Evolutionary conservation across 2,797 vertebrate species (phyloP).

Genomic region (Pangasius mekongensis): DNA sequence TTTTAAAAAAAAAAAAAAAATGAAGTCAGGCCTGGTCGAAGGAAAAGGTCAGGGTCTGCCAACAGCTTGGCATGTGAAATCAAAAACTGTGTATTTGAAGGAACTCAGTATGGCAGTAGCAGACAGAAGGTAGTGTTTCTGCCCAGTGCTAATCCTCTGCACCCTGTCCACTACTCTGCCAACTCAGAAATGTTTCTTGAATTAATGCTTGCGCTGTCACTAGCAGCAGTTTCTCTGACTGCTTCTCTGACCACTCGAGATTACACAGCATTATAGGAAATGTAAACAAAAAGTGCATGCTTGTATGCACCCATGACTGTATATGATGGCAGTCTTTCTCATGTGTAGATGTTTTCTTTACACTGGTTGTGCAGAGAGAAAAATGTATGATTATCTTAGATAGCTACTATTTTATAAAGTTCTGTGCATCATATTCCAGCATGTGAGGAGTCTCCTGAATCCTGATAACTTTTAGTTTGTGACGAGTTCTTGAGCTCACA

Average conservation of each 20-base stretch:
- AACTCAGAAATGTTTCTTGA: neutral
- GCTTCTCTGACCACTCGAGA: constrained; percentile 2
- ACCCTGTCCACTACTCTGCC: neutral
- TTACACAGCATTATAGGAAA: neutral
- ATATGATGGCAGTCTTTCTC: neutral
- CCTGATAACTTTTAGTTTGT: neutral
- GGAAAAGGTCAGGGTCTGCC: neutral
- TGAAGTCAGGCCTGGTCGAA: neutral
- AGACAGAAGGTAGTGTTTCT: neutral
- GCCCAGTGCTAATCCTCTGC: neutral
- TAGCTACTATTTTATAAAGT: neutral
- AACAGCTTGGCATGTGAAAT: neutral
- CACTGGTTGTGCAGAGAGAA: neutral
- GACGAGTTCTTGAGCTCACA: neutral
- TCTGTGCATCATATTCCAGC: neutral
- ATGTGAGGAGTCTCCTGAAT: neutral
- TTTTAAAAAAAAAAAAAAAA: neutral
- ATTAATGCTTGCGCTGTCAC: neutral
- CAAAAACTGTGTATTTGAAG: neutral
- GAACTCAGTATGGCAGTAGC: neutral
- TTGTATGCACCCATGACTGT: neutral
- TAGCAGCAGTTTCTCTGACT: neutral
- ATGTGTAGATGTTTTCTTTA: neutral
- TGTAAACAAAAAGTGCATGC: neutral
- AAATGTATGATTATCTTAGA: neutral